Conservation (phyloP, 2,888 invertebrate genomes). For the Tenthredo mesomela region DNA sequence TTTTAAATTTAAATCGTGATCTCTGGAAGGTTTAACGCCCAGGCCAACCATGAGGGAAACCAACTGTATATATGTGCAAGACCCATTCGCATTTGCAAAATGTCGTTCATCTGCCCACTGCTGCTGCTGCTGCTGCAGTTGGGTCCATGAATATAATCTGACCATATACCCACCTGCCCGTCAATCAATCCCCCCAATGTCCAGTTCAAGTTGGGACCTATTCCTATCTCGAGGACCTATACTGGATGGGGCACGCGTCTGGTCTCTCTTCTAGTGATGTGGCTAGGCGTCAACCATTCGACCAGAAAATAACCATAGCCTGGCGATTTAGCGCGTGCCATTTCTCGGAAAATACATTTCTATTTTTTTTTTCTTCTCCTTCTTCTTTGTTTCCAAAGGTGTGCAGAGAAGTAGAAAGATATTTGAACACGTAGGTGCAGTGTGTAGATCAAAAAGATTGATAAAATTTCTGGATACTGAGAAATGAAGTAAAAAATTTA, state of each 20-base stretch:
- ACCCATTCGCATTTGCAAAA: constrained; percentile 24
- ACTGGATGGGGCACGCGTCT: constrained; percentile 36
- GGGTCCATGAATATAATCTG: constrained; percentile 25
- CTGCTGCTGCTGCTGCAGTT: background rate
- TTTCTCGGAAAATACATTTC: constrained; percentile 18
- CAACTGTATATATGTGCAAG: background rate
- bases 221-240: constrained; percentile 29
- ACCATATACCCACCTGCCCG: background rate
- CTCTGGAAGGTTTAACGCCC: background rate
- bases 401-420: background rate
- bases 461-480: background rate
- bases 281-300: background rate
- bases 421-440: background rate
- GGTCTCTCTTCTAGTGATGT: background rate
- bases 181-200: constrained; percentile 4
- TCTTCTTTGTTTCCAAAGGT: background rate
- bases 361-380: background rate
- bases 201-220: constrained; percentile 1
- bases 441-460: background rate
- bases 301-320: background rate
- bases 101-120: constrained; percentile 27
- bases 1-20: background rate
- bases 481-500: background rate
- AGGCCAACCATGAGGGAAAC: background rate
- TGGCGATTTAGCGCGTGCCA: constrained; percentile 36